A percentile compares a stretch with the other conserved stretches of the same genome.
These are phyloP conservation scores for Engraulis encrasicolus DNA, from an alignment of 2,113 vertebrate species.

Conservation along the genomic window DNA sequence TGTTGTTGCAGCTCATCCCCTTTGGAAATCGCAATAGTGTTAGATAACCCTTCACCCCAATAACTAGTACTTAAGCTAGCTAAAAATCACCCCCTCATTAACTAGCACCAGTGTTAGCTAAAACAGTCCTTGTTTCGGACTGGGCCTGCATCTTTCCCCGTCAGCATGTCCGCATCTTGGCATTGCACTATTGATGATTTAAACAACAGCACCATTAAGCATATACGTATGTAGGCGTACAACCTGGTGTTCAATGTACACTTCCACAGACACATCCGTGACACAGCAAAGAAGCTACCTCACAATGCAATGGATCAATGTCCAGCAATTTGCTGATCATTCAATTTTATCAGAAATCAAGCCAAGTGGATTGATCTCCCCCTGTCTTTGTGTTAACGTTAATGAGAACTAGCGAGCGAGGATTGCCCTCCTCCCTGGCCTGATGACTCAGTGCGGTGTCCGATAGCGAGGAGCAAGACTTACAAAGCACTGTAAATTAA, in stretches of 20 bases:
- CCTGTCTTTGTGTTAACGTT: slow-evolving; percentile 50
- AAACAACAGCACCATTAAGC: neutral
- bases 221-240: neutral
- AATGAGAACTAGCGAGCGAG: slow-evolving; percentile 42
- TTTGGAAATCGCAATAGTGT: neutral
- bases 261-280: slow-evolving; percentile 24
- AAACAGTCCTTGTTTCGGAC: too few species aligned
- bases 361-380: slow-evolving; percentile 63
- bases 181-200: neutral
- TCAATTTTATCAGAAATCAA: slow-evolving; percentile 58
- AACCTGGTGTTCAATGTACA: neutral
- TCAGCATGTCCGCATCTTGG: too few species aligned
- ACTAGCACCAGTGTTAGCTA: too few species aligned
- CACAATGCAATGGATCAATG: slow-evolving; percentile 56
- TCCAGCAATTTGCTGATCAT: slow-evolving; percentile 59
- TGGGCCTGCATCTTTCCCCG: too few species aligned
- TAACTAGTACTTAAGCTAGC: too few species aligned
- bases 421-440: slow-evolving; percentile 4
- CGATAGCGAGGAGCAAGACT: slow-evolving; percentile 32
- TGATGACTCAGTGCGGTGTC: slow-evolving; percentile 5
- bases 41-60: neutral
- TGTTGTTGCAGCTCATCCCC: neutral
- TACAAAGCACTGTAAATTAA: slow-evolving; percentile 26
- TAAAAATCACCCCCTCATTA: too few species aligned
- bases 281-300: slow-evolving; percentile 8